phyloP scores from a whole-genome alignment of 37 sponge, comb jelly and placozoan genomes.

The Haliclona indistincta region DNA sequence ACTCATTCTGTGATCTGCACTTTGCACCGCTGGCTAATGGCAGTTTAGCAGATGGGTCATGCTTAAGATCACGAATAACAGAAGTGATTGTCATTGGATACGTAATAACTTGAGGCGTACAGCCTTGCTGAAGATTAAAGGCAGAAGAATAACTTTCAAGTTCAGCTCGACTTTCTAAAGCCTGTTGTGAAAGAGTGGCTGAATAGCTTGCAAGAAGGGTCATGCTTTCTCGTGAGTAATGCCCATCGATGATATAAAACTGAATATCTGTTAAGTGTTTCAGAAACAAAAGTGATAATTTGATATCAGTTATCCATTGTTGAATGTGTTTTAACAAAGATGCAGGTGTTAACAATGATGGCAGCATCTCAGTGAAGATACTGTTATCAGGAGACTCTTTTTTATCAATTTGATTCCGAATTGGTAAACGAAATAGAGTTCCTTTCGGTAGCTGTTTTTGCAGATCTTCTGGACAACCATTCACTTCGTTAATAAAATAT shows the following conservation, averaged over 20 bases:
- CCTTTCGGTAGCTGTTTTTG: constrained; percentile 44
- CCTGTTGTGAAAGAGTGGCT: background rate
- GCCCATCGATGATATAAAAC: constrained; percentile 55
- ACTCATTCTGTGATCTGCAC: background rate
- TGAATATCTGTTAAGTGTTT: constrained; percentile 42
- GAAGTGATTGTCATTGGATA: background rate
- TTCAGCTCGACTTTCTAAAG: background rate
- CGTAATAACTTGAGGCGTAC: background rate
- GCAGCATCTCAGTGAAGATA: background rate
- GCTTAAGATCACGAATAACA: too few species aligned
- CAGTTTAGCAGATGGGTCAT: too few species aligned
- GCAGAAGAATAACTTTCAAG: too few species aligned
- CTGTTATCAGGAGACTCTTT: constrained; percentile 30
- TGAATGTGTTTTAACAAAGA: constrained; percentile 7
- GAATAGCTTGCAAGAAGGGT: background rate
- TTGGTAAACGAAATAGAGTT: constrained; percentile 69
- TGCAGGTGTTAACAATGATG: too few species aligned
- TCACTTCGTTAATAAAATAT: background rate
- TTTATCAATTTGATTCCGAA: constrained; percentile 27
- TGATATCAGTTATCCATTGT: constrained; percentile 52
- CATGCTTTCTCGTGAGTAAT: too few species aligned
- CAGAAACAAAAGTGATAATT: constrained; percentile 55
- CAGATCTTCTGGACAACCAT: background rate
- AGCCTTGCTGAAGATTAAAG: too few species aligned
- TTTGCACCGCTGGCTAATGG: background rate